These are phyloP conservation scores for Agrypnus murinus DNA, from an alignment of 2,888 invertebrate genomes.

Conservation along the genomic window DNA sequence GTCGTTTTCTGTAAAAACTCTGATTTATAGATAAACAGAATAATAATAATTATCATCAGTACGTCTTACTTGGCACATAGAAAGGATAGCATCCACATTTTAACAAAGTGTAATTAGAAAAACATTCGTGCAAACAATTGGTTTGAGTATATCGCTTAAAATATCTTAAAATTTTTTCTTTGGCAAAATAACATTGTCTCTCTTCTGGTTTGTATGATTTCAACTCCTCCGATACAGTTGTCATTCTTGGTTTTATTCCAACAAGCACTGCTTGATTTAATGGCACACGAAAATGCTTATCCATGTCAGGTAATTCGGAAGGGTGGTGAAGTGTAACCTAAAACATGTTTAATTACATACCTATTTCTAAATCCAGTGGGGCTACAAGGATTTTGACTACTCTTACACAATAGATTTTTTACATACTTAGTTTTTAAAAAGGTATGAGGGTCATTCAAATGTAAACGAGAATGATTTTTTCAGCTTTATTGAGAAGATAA, in stretches of 20 bases:
- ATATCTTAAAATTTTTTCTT: constrained; percentile 77
- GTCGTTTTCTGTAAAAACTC: constrained; percentile 35
- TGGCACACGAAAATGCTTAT: constrained; percentile 81
- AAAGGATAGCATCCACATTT: constrained; percentile 72
- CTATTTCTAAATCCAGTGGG: too few species aligned
- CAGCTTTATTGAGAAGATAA: too few species aligned
- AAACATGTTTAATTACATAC: background rate
- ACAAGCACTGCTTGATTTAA: constrained; percentile 80
- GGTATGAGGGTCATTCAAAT: too few species aligned
- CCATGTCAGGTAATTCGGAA: constrained; percentile 70
- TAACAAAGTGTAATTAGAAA: constrained; percentile 78
- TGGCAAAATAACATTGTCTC: constrained; percentile 80
- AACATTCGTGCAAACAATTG: constrained; percentile 82
- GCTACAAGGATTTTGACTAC: too few species aligned
- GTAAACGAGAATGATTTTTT: too few species aligned
- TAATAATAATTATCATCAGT: background rate
- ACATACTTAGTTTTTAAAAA: too few species aligned
- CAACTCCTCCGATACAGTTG: constrained; percentile 80
- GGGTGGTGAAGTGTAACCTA: constrained; percentile 1
- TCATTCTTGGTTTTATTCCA: constrained; percentile 81
- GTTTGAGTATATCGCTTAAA: constrained; percentile 81
- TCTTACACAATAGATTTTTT: too few species aligned
- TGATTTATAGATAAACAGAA: constrained; percentile 3
- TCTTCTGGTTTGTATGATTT: constrained; percentile 77
- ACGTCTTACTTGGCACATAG: constrained; percentile 76